phyloP scores from a whole-genome alignment of 2,113 vertebrate species.

The Prietella phreatophila region DNA sequence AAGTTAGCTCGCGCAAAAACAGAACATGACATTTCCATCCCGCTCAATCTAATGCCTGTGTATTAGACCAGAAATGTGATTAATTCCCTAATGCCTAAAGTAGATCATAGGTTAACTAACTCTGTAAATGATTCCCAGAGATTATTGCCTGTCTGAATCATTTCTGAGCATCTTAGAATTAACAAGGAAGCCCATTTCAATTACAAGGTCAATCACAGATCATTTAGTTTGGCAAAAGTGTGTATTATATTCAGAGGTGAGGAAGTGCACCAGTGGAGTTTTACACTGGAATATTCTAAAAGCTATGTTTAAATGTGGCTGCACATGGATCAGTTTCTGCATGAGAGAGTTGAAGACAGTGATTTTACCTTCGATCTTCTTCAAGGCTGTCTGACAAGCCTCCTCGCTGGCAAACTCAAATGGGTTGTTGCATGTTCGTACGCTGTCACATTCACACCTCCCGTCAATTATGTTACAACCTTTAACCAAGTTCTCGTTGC shows the following conservation, averaged over 20 bases:
- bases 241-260: neutral
- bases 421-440: conserved; percentile 86
- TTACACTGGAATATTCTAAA: neutral
- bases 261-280: neutral
- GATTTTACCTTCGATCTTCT: conserved; percentile 84
- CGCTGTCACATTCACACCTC: conserved; percentile 83
- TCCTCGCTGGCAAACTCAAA: conserved; percentile 87
- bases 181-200: conserved; percentile 34
- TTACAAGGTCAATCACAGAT: conserved; percentile 48
- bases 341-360: neutral
- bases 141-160: conserved; percentile 32
- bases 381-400: conserved; percentile 80
- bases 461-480: conserved; percentile 91
- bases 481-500: conserved; percentile 88
- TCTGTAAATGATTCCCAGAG: conserved; percentile 15
- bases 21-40: conserved; percentile 23
- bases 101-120: conserved; percentile 30
- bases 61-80: conserved; percentile 30
- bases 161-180: conserved; percentile 34
- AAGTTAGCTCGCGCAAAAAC: conserved; percentile 15
- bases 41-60: neutral
- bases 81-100: conserved; percentile 22
- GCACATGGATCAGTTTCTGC: conserved; percentile 27
- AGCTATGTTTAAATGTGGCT: conserved; percentile 21
- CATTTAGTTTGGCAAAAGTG: conserved; percentile 28